Percentiles rank a stretch among this genome's conserved stretches.
Evolutionary conservation across 1,140 invertebrate genomes (phyloP).

Genomic region (Bombus waltoni): DNA sequence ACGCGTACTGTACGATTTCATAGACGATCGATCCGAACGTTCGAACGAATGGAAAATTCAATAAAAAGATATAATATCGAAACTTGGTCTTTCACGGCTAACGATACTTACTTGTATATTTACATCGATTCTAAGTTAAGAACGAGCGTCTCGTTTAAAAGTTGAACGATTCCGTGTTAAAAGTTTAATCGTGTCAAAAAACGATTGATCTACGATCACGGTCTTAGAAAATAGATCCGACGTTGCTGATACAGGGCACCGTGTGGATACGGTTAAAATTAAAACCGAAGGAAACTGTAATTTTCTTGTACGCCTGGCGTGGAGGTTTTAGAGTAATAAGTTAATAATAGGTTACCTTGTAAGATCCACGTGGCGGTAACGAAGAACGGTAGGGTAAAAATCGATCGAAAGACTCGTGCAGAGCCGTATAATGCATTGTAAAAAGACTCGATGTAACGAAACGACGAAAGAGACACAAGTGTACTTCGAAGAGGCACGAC

Average conservation of each 20-base stretch:
- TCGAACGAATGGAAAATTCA: not conserved
- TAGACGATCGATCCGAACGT: not conserved
- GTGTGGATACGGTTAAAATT: not conserved
- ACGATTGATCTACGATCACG: not conserved
- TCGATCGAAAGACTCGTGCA: slow-evolving; percentile 13
- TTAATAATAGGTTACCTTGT: slow-evolving; percentile 38
- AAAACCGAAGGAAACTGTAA: not conserved
- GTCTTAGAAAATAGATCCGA: not conserved
- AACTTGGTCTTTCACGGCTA: not conserved
- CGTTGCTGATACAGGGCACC: not conserved
- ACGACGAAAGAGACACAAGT: no score
- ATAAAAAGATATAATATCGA: not conserved
- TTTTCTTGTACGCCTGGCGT: not conserved
- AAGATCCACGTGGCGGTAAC: slow-evolving; percentile 44
- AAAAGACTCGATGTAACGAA: not conserved
- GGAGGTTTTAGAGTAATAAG: slow-evolving; percentile 27
- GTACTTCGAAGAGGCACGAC: not conserved
- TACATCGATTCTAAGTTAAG: not conserved
- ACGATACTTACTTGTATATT: not conserved
- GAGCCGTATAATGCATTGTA: not conserved
- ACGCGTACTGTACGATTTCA: not conserved
- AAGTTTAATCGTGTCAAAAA: not conserved
- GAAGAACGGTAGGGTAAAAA: slow-evolving; percentile 13
- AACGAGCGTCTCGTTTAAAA: not conserved
- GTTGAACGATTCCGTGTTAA: not conserved